Evolutionary conservation across 2,888 invertebrate species (phyloP), one percentile per base, ranked within the genome.

Genomic region (Pachydiplax longipennis): DNA sequence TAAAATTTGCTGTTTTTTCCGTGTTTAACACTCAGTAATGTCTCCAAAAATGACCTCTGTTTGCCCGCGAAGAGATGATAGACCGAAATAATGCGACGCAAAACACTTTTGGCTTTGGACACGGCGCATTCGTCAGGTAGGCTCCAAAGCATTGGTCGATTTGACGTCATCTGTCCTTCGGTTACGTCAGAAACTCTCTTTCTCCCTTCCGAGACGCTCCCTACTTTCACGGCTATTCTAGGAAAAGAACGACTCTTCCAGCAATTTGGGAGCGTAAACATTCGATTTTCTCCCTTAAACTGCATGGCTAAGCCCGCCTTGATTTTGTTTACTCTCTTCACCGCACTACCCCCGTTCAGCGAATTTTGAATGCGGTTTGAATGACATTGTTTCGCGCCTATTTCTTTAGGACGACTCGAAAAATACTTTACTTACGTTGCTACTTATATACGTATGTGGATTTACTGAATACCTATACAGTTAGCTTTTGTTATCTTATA

Each of bases 101-200:
- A 25, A 73, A 73, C 2, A 31, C 12, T 73, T 73, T 73, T 73
- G 73, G 73, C 65, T 65, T 65, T 65, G 65, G 65, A 25, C n/a
- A 13, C 13, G 73, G 13, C 31, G 73, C 73, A 73, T 10, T 73
- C 25, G 73, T 73, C 31, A 73, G 73, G 73, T 25, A 73, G 73
- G 13, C 25, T 65, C 61, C 61, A 15, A 61, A n/a, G n/a, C 73
- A 31, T 31, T 73, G 25, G 73, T 73, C 73, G 73, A 73, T 73
- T 73, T 73, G 73, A 73, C 73, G 73, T 73, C 73, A 73, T 73
- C 73, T 73, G 73, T 73, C 73, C 73, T 73, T 73, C 73, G 73
- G 73, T 73, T 73, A 73, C 73, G 73, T 73, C 73, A 73, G 25
- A 12, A 6, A 31, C 73, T 73, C 73, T 12, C 3, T 25, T 18